These are phyloP conservation scores for Aproaerema taeniolella DNA, from an alignment of 2,888 invertebrate genomes.

Conservation along the genomic window DNA sequence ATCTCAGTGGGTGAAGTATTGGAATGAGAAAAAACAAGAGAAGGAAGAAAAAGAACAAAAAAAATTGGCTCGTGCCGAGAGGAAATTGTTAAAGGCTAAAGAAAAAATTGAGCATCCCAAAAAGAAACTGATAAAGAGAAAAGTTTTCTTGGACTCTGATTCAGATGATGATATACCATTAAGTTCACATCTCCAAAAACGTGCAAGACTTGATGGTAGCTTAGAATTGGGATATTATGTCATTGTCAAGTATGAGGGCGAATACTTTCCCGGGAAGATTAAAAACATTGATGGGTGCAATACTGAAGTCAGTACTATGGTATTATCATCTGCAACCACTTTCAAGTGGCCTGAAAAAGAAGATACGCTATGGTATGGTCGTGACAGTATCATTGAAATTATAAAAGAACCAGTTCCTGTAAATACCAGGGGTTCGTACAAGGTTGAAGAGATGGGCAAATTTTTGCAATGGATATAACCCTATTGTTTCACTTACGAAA, in stretches of 20 bases:
- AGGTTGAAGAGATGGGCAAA: not conserved
- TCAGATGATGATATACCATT: not conserved
- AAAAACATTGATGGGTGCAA: not conserved
- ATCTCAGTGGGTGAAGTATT: too few species aligned
- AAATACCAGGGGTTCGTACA: not conserved
- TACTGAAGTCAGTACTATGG: not conserved
- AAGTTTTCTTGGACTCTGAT: conserved; percentile 9
- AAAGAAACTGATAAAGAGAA: not conserved
- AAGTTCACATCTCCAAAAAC: not conserved
- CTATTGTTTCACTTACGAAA: too few species aligned
- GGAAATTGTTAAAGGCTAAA: too few species aligned
- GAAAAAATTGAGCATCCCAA: too few species aligned
- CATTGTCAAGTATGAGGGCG: conserved; percentile 1
- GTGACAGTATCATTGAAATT: conserved; percentile 16
- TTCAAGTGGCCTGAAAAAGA: not conserved
- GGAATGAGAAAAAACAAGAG: too few species aligned
- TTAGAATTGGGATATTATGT: not conserved
- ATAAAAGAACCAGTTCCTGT: conserved; percentile 9
- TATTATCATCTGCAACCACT: conserved; percentile 3
- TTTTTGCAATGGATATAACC: too few species aligned
- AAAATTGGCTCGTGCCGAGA: too few species aligned
- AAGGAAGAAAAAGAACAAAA: not conserved
- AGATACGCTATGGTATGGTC: conserved; percentile 18
- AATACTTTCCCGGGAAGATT: not conserved
- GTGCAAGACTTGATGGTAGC: not conserved